Base-by-base conservation (phyloP, 2,888 invertebrate genomes). In the Stictocephala bisonia region DNA sequence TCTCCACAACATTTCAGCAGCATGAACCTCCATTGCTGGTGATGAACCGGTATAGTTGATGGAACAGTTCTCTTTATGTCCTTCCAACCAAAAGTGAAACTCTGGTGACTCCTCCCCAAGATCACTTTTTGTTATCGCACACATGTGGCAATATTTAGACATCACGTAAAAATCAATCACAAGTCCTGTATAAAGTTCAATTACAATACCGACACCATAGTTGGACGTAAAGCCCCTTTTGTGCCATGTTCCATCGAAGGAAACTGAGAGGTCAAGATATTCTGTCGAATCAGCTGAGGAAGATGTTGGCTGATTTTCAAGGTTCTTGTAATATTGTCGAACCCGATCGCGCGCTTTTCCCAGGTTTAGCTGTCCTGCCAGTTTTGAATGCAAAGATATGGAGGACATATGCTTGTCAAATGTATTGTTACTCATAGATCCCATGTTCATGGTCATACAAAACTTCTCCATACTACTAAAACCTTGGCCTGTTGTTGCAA, bases 1-100 rank as follows among this genome's bases (percentile, higher is more conserved):
- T 20, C 40, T 51, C 74, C 74, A 74, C n/a, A 50, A 41, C 3
- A 71, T n/a, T n/a, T n/a, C n/a, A n/a, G n/a, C n/a, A n/a, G n/a
- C n/a, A n/a, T n/a, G n/a, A n/a, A 44, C 66, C 20, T 73, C 73
- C 68, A 69, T 68, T 13, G 51, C 69, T 24, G 48, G 48, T 3
- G 72, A 72, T 9, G 72, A 72, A 9, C 73, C 69, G 7, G 18
- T 9, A 29, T 56, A 69, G 15, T 72, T 72, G 2, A 24, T 48
- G 31, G 29, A 4, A 50, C 53, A 72, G 9, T 20, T n/a, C 35
- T 18, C 11, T 13, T 18, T 13, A 35, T 72, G 72, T 0, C 20
- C 35, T 7, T 22, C 24, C 9, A 51, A 35, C 72, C 69, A 69
- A n/a, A 18, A 27, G 18, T 15, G 11, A 26, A 60, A 74, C 2